Evolutionary conservation across 2,113 vertebrate species (phyloP).

Genomic region (Pseudonaja textilis): DNA sequence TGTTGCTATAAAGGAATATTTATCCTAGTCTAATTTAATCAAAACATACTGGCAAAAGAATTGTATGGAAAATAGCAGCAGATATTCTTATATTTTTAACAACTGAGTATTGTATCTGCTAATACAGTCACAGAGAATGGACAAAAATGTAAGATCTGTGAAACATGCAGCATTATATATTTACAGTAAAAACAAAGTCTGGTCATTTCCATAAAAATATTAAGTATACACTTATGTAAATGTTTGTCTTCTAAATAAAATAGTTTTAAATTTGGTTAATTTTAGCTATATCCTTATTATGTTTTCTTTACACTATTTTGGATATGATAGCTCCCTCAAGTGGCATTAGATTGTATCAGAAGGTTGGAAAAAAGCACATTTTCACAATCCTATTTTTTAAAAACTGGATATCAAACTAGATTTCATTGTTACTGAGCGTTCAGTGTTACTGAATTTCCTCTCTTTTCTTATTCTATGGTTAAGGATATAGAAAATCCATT

Average conservation of each 20-base stretch:
- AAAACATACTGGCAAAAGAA: neutral
- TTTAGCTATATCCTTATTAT: neutral
- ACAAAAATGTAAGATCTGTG: neutral
- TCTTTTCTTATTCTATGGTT: neutral
- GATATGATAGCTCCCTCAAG: constrained; percentile 60
- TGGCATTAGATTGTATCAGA: constrained; percentile 26
- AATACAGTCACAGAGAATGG: neutral
- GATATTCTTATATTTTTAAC: neutral
- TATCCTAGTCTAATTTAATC: neutral
- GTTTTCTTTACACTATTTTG: constrained; percentile 34
- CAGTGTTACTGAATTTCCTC: neutral
- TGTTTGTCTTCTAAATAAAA: neutral
- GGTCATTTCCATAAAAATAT: neutral
- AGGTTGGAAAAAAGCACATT: neutral
- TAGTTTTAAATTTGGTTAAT: neutral
- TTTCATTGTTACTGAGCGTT: neutral
- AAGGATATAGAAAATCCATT: neutral
- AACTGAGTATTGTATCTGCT: neutral
- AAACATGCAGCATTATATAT: neutral
- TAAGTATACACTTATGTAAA: neutral
- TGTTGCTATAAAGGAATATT: neutral
- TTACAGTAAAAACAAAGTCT: neutral
- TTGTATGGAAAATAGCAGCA: neutral
- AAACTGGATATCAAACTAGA: neutral
- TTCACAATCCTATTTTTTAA: neutral